A percentile compares a stretch with the other conserved stretches of the same genome.
phyloP scores from a whole-genome alignment of 1,140 invertebrate genomes.

The Euborellia annulipes region DNA sequence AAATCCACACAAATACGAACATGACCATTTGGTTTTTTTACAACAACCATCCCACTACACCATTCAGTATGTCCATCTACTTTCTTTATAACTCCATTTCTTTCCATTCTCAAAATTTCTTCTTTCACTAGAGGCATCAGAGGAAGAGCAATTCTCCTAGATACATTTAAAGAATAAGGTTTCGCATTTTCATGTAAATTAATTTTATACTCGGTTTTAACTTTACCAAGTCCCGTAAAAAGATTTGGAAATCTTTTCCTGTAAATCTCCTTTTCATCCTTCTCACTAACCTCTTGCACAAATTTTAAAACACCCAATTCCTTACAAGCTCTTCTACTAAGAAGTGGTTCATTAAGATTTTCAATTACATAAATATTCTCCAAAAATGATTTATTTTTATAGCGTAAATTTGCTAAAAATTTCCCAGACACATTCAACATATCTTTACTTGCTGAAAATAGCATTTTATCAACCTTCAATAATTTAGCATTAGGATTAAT shows the following conservation, averaged over 20 bases:
- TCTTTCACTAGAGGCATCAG: conserved; percentile 15
- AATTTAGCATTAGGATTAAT: not conserved
- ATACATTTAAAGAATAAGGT: conserved; percentile 9
- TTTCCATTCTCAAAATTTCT: conserved; percentile 16
- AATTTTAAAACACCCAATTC: not conserved
- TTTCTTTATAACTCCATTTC: conserved; percentile 18
- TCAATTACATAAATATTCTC: not conserved
- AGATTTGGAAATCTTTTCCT: not conserved
- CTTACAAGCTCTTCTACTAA: not conserved
- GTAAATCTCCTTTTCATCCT: no score
- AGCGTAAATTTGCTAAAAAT: not conserved
- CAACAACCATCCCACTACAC: conserved; percentile 24
- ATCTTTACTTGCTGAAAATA: no score
- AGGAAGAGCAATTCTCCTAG: conserved; percentile 20
- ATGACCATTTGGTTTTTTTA: conserved; percentile 22
- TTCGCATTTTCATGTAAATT: not conserved
- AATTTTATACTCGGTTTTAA: conserved; percentile 1
- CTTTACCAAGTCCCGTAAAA: not conserved
- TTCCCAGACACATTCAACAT: not conserved
- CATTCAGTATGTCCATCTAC: conserved; percentile 24
- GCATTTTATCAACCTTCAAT: not conserved
- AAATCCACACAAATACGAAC: conserved; percentile 28
- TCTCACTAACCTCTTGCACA: not conserved
- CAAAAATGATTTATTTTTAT: not conserved
- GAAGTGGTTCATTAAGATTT: conserved; percentile 1